Base-by-base conservation (phyloP, 37 sponge, comb jelly and placozoan species). In the Chondrilla cf. caribensis region DNA sequence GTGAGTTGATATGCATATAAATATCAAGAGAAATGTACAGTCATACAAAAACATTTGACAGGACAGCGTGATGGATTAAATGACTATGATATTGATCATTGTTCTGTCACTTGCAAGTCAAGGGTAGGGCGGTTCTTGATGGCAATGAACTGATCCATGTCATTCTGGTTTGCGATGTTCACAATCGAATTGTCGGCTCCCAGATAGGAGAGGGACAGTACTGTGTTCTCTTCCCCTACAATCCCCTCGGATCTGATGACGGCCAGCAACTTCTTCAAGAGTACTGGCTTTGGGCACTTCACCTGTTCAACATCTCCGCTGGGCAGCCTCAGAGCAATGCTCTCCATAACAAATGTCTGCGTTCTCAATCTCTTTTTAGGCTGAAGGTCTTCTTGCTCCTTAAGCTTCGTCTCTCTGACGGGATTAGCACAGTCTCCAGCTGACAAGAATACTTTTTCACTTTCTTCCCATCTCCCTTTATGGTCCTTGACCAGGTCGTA, bases 251-350 rank as follows among this genome's bases (percentile, higher is more conserved):
- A 47, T n/a, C 22, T 62, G 22, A 62, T 62, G 64, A 29, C 15
- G 8, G 64, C 6, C 29, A n/a, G 6, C 6, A 73, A 37, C 44
- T 39, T 73, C 25, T 73, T 73, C 24, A 73, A 43, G n/a, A 3
- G 25, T 2, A 42, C 76, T 40, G 76, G 76, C 25, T 73, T 73
- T 19, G 38, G 76, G 9, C 76, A 73, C 11, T 36, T n/a, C 41
- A 73, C 44, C 2, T 21, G 15, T 31, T n/a, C 25, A 5, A 38
- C 24, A 37, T 36, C 40, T n/a, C 76, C 44, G 24, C 18, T 5
- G 3, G 76, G 76, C 31, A 73, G 76, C 8, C 17, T 43, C 25
- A 73, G 42, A 17, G 1, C 2, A n/a, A 73, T 39, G 24, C 6
- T 73, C 40, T 73, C 76, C 18, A 18, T 17, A 21, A 37, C 42